These are phyloP conservation scores for Oceanites oceanicus DNA, from an alignment of 2,113 vertebrate species.

Conservation along the genomic window DNA sequence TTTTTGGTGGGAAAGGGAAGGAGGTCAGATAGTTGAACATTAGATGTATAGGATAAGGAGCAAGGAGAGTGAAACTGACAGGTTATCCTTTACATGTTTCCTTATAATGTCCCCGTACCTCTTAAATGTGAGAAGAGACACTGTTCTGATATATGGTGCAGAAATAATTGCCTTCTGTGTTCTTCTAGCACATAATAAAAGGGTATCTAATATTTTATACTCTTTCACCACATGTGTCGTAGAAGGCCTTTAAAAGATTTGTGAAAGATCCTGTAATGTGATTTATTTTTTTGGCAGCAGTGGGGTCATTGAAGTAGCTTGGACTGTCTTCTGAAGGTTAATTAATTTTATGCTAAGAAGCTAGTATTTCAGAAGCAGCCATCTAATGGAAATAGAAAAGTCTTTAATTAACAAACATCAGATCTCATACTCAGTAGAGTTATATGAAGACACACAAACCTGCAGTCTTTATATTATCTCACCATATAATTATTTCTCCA, in stretches of 20 bases:
- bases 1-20: not conserved
- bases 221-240: not conserved
- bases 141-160: not conserved
- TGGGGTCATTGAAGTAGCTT: not conserved
- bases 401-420: conserved; percentile 49
- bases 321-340: conserved; percentile 38
- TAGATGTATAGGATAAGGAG: not conserved
- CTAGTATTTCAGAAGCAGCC: conserved; percentile 5
- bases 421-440: not conserved
- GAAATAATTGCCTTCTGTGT: conserved; percentile 9
- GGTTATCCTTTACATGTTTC: not conserved
- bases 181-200: not conserved
- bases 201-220: not conserved
- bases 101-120: not conserved
- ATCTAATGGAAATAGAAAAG: conserved; percentile 36
- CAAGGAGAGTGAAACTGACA: not conserved
- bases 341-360: conserved; percentile 63
- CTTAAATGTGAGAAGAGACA: not conserved
- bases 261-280: not conserved
- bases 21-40: not conserved
- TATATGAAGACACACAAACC: conserved; percentile 11
- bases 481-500: conserved; percentile 11
- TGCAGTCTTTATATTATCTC: not conserved
- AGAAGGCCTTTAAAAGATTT: not conserved
- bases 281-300: not conserved